Evolutionary conservation across 2,797 vertebrate species (phyloP), one percentile per base, ranked within the genome.

Genomic region (Cynopterus sphinx): DNA sequence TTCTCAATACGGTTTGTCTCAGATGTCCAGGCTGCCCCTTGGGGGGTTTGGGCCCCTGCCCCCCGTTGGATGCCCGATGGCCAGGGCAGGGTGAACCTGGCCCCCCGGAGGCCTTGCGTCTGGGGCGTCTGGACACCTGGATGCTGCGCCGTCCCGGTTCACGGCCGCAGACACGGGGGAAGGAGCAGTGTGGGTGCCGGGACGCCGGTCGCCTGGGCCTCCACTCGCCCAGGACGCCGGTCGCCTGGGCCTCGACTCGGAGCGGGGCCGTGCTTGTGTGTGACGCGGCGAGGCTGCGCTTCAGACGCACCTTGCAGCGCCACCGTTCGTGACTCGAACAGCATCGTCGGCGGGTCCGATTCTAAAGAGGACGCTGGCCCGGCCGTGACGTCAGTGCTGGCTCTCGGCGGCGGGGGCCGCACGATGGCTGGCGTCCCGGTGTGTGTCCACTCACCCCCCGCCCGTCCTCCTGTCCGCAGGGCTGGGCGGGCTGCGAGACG

Each of bases 391-490:
- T 77, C 10, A 39, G n/a, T 41, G 67, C 39, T 77, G 51, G 33
- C 55, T 77, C 67, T 28, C 55, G 75, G 51, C 33, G 43, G 79
- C 55, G 49, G 49, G 16, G 28, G 95, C 95, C 90, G 95, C 90
- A 71, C 96, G 94, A 94, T 46, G 87, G 43, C 10, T 96, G 74
- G 91, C 86, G 87, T 77, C 95, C 90, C 84, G 87, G 95, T 46
- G 83, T 0, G 0, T 11, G 88, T 75, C 75, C 33, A 36, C 2
- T 61, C 15, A 3, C 9, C 2, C 36, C 91, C 33, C 19, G 15
- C 13, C 13, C 21, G 8, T 1, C 4, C 1, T 13, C 33, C 41
- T 53, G n/a, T 46, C 11, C 1, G 9, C 31, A 59, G 41, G 16
- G 39, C 39, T 17, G 16, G 5, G 17, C 61, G 17, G n/a, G 21